A percentile compares a stretch with the other conserved stretches of the same genome.
Conservation (phyloP, 2,888 invertebrate species). For the Erebia ligea region DNA sequence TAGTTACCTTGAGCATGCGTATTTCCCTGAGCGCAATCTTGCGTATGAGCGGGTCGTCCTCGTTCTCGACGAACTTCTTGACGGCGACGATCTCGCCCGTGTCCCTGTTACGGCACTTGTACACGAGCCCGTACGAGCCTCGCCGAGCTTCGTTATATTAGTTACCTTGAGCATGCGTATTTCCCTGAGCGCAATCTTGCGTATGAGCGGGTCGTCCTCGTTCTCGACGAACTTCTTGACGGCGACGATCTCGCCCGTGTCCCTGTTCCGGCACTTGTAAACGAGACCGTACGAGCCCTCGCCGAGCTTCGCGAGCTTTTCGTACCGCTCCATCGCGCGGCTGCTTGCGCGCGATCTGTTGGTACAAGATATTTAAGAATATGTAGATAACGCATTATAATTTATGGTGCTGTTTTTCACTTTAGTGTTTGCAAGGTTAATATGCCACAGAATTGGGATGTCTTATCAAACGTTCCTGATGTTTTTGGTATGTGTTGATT, state of each 20-base stretch:
- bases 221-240: slow-evolving; percentile 99
- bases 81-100: slow-evolving; percentile 97
- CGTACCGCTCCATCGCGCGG: slow-evolving; percentile 96
- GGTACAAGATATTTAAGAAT: background rate
- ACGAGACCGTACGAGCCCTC: slow-evolving; percentile 94
- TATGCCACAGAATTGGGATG: too few relatives aligned
- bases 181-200: slow-evolving; percentile 97
- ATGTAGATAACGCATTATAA: background rate
- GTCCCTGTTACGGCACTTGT: slow-evolving; percentile 97
- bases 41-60: slow-evolving; percentile 97
- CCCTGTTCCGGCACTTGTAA: slow-evolving; percentile 97
- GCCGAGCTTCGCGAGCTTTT: slow-evolving; percentile 93
- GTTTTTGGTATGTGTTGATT: too few relatives aligned
- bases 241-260: slow-evolving; percentile 96
- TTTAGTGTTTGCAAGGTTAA: too few relatives aligned
- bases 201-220: slow-evolving; percentile 97
- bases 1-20: slow-evolving; percentile 92
- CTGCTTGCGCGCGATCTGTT: slow-evolving; percentile 92
- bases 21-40: slow-evolving; percentile 98
- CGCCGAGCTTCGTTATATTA: slow-evolving; percentile 80
- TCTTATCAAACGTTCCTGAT: too few relatives aligned
- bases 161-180: slow-evolving; percentile 95
- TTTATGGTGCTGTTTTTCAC: too few relatives aligned
- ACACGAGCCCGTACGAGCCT: slow-evolving; percentile 96
- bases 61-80: slow-evolving; percentile 98